Base-by-base conservation (phyloP, 2,113 vertebrate genomes). In the Bos javanicus region DNA sequence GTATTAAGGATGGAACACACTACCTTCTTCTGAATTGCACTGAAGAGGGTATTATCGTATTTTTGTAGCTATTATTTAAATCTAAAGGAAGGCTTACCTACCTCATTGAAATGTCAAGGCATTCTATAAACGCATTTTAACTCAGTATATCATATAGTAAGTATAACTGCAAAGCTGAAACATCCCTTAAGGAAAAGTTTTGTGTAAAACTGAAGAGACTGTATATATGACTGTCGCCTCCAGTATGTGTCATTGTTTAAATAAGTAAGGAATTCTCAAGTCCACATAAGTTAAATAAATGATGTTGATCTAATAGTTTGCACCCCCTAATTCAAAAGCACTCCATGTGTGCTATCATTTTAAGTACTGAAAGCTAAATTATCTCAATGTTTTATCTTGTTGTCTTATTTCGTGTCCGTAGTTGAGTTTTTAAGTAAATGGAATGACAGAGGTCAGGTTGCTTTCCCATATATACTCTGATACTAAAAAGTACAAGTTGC, bases 31-130 rank as follows among this genome's bases (percentile, higher is more conserved):
- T 90, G 95, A 59, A 89, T 96, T 39, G n/a, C 67, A 82, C 33
- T 91, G 33, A 11, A 85, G 59, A 92, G 36, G 67, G 78, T 81
- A 17, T 36, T 89, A 50, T 92, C 46, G 11, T 97, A 86, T 95
- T 97, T 98, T 97, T 97, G 50, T 43, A 96, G 50, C 62, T 96
- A 39, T 96, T 97, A 93, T 36, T 96, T 96, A 95, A 98, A 90
- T 95, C 57, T 94, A 91, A 95, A 97, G 87, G n/a, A 95, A 96
- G 23, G 25, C 74, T 93, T 95, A 78, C 52, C 7, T 9, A 92
- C 17, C 56, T 98, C 30, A 96, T 92, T 96, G 90, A 96, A 96
- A 95, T 97, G 52, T 95, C 89, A 96, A 84, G 60, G 50, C 81
- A 91, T 57, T 91, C 80, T 87, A 57, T 84, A 97, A 91, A 91